A percentile compares a stretch with the other conserved stretches of the same genome.
Evolutionary conservation across 2,797 vertebrate species (phyloP).

Genomic region (Pseudomugil gertrudae): DNA sequence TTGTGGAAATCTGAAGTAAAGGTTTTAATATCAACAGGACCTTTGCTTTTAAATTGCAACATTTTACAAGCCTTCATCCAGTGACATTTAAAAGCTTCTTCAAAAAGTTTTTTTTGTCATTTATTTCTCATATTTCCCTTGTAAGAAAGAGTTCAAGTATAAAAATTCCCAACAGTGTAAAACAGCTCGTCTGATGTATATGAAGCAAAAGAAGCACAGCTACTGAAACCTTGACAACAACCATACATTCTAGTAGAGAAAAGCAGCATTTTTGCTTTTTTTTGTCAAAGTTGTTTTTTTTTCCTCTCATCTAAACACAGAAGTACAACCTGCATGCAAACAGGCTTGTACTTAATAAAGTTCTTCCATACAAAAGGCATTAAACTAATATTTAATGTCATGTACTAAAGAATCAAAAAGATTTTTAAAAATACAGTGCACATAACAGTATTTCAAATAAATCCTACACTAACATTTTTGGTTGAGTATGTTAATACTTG

Average conservation of each 20-base stretch:
- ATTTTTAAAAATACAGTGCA: slow-evolving; percentile 90
- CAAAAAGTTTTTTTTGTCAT: slow-evolving; percentile 84
- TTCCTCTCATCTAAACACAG: slow-evolving; percentile 75
- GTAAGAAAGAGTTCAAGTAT: slow-evolving; percentile 99
- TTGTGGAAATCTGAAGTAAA: slow-evolving; percentile 92
- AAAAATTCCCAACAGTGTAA: slow-evolving; percentile 99
- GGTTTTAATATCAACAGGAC: slow-evolving; percentile 91
- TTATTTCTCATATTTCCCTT: slow-evolving; percentile 96
- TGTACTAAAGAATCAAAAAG: slow-evolving; percentile 88
- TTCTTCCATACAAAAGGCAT: slow-evolving; percentile 84
- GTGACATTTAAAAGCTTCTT: slow-evolving; percentile 93
- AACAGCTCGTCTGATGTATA: slow-evolving; percentile 94
- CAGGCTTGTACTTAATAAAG: slow-evolving; percentile 83
- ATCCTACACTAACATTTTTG: slow-evolving; percentile 94
- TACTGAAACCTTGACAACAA: slow-evolving; percentile 90
- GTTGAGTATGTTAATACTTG: slow-evolving; percentile 94
- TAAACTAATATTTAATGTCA: slow-evolving; percentile 87
- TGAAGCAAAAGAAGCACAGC: slow-evolving; percentile 94
- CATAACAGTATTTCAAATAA: slow-evolving; percentile 95
- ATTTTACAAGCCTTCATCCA: slow-evolving; percentile 93
- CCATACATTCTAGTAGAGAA: slow-evolving; percentile 90
- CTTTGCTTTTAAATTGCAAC: slow-evolving; percentile 92
- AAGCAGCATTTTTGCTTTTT: slow-evolving; percentile 90
- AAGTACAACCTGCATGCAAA: slow-evolving; percentile 75
- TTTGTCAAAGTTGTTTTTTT: slow-evolving; percentile 66